Base-by-base conservation (phyloP, 2,888 invertebrate species). In the Rhagium mordax region DNA sequence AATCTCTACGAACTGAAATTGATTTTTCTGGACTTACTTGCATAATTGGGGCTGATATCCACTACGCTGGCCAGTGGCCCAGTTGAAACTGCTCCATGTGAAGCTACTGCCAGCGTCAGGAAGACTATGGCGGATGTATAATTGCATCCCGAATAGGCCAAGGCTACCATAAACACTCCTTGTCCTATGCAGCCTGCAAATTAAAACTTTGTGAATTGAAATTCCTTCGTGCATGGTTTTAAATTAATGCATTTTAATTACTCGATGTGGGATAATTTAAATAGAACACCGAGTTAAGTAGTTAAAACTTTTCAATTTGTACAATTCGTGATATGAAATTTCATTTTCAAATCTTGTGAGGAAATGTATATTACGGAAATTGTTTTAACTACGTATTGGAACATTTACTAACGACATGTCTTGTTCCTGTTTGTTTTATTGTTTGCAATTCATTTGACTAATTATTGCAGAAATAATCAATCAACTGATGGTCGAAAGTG, bases 61-160 rank as follows among this genome's bases (percentile, higher is more conserved):
- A 94, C 92, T 70, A 93, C 89, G 66, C 90, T 91, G 2, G 93
- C 91, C 33, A 93, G 86, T 0, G 92, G 91, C 0, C 93, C 93
- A 0, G 93, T 91, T 0, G 93, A 92, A 1, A 92, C 90, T 0
- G 93, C 91, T 0, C 94, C 94, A 81, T 92, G 92, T 6, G 91
- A 87, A 49, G 91, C 90, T 0, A 91, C 91, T 0, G 93, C 92
- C n/a, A 90, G 76, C 47, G 91, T 91, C 75, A 94, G 87, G 76
- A 92, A 90, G 2, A 91, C 82, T 55, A 93, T 90, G 0, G 93
- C 93, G 2, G 89, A 86, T 0, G 85, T 86, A 3, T 90, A 88
- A 81, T 93, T 88, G 81, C 93, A 93, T 0, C 92, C 93, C 33
- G 91, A 91, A 79, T 89, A 91, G 0, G 92, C 91, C 70, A 94